Percentiles rank a stretch among this genome's conserved stretches.
phyloP scores from a whole-genome alignment of 2,888 invertebrate species.

The Lepas anatifera region DNA sequence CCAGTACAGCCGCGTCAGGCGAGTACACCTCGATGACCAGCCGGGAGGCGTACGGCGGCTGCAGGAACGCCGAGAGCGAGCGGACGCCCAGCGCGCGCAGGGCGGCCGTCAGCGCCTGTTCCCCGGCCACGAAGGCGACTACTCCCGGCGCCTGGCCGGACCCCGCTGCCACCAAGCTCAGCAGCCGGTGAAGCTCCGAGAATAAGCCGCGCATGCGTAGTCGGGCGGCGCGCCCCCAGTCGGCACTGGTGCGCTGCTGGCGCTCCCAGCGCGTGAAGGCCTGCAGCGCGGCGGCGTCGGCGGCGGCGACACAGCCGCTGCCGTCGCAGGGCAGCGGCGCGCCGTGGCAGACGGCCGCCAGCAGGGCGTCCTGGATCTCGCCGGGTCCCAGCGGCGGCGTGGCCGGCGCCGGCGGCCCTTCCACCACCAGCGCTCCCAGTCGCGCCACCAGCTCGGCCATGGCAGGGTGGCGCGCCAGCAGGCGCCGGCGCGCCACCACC shows the following conservation, averaged over 20 bases:
- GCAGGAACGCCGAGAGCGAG: neutral
- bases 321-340: neutral
- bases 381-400: neutral
- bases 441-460: neutral
- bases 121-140: neutral
- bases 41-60: neutral
- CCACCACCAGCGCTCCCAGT: neutral
- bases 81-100: neutral
- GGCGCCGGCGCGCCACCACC: neutral
- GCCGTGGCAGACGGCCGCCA: neutral
- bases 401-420: neutral
- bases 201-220: conserved; percentile 4
- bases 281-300: neutral
- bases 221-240: neutral
- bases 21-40: neutral
- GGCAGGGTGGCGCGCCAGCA: neutral
- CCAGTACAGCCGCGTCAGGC: neutral
- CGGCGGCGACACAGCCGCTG: neutral
- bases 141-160: neutral
- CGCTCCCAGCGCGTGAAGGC: neutral
- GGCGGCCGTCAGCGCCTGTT: neutral
- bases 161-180: neutral
- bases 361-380: neutral
- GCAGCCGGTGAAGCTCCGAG: neutral
- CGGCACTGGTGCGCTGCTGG: neutral